A percentile compares a stretch with the other conserved stretches of the same genome.
These are phyloP conservation scores for Actinemys pallida DNA, from an alignment of 2,113 vertebrate genomes.

Conservation along the genomic window DNA sequence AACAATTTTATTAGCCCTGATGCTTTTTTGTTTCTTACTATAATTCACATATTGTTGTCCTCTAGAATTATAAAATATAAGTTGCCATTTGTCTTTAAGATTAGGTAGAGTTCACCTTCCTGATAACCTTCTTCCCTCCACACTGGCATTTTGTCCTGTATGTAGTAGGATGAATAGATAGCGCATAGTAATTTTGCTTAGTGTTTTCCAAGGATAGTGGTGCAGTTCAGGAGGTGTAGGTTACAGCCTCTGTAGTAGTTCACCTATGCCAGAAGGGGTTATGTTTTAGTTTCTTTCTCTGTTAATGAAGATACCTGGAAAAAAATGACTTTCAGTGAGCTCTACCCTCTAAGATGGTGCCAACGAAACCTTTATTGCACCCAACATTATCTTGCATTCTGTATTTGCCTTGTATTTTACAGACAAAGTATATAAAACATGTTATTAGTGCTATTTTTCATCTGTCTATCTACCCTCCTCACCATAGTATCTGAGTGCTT, in stretches of 20 bases:
- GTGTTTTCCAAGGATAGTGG: constrained; percentile 45
- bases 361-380: background rate
- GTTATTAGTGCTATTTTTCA: background rate
- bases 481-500: background rate
- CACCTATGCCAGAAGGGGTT: constrained; percentile 34
- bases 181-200: constrained; percentile 61
- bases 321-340: constrained; percentile 18
- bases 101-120: constrained; percentile 36
- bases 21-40: background rate
- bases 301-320: constrained; percentile 58
- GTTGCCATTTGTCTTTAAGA: constrained; percentile 28
- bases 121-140: constrained; percentile 16
- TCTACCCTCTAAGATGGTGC: background rate
- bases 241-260: constrained; percentile 51
- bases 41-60: constrained; percentile 26
- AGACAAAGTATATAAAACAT: background rate
- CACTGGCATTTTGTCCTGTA: constrained; percentile 16
- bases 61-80: constrained; percentile 33
- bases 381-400: background rate
- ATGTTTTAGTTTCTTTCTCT: constrained; percentile 48
- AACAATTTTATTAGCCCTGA: background rate
- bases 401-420: background rate
- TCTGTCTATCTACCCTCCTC: background rate
- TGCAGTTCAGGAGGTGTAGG: constrained; percentile 29
- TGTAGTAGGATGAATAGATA: constrained; percentile 1